Base-by-base conservation (phyloP, 2,113 vertebrate genomes). In the Pygoscelis adeliae region DNA sequence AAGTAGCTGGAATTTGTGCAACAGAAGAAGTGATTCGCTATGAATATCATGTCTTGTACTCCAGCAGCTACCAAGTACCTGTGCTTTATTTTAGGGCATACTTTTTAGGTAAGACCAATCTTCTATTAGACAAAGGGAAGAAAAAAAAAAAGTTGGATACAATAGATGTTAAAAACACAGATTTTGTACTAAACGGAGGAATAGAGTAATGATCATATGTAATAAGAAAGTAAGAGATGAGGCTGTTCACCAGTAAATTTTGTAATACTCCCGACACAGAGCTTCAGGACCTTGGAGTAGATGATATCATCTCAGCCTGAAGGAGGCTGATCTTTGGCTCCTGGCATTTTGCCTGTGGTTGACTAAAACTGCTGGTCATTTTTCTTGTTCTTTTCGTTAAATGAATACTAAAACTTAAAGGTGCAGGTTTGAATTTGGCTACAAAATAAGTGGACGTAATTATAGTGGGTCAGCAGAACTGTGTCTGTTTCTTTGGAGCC, bases 31-130 rank as follows among this genome's bases (percentile, higher is more conserved):
- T 98, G 86, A 97, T 99, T 93, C 98, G 98, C 76, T 99, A 98
- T 13, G 99, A 99, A 78, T 99, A 99, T 92, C 99, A 99, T 65
- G 96, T 99, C 91, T 72, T 99, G 38, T 99, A 98, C 94, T 99
- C 99, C 70, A 98, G 98, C 89, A 99, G 99, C 98, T 99, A 99
- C 96, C 98, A 98, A 71, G 98, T 98, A 40, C 99, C 99, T 4
- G 98, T 99, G 50, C 98, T 99, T 23, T 99, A 99, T 87, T 99
- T 99, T 92, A 99, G 99, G 97, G 99, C 98, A 15, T 99, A 96
- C 91, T 99, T 98, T 73, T 97, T 99, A 96, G 99, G 99, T 99
- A 98, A 98, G 98, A 88, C 55, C 52, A 26, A 18, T 32, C 23
- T 14, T 58, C 27, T 71, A 1, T 83, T 50, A 77, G 83, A 58